These are phyloP conservation scores for Bellardia pandia DNA, from an alignment of 2,888 invertebrate species.

Conservation along the genomic window DNA sequence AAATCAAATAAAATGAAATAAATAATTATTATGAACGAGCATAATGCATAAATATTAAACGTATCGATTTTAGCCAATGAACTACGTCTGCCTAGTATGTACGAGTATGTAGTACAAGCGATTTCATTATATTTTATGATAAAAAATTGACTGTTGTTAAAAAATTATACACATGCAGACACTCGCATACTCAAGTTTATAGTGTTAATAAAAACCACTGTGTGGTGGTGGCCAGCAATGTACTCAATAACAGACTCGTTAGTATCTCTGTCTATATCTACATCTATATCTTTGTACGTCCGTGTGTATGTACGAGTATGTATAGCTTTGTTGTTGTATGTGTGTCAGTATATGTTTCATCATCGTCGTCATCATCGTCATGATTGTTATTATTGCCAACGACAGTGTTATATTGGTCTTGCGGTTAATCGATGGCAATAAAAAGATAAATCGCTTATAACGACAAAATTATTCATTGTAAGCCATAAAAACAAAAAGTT, in stretches of 20 bases:
- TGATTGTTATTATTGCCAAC: slow-evolving; percentile 66
- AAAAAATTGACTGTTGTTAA: slow-evolving; percentile 45
- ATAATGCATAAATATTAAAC: slow-evolving; percentile 51
- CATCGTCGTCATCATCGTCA: slow-evolving; percentile 28
- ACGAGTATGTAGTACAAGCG: background rate
- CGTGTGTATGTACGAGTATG: slow-evolving; percentile 9
- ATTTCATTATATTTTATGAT: slow-evolving; percentile 69
- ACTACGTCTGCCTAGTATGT: background rate
- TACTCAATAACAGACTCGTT: slow-evolving; percentile 32
- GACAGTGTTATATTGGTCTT: slow-evolving; percentile 72
- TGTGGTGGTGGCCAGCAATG: slow-evolving; percentile 55
- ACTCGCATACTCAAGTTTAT: slow-evolving; percentile 9
- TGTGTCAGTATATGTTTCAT: slow-evolving; percentile 11
- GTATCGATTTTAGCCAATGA: slow-evolving; percentile 60
- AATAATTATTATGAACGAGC: background rate
- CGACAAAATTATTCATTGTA: slow-evolving; percentile 82
- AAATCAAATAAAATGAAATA: slow-evolving; percentile 9
- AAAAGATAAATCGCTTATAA: slow-evolving; percentile 82
- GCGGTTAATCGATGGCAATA: slow-evolving; percentile 75
- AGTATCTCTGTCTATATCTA: slow-evolving; percentile 16
- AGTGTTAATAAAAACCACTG: slow-evolving; percentile 64
- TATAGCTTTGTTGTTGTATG: too few species aligned
- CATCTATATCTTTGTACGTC: background rate
- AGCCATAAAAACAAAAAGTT: slow-evolving; percentile 78
- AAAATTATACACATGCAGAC: slow-evolving; percentile 37